Evolutionary conservation across 2,888 invertebrate species (phyloP).

Genomic region (Timandra comae): DNA sequence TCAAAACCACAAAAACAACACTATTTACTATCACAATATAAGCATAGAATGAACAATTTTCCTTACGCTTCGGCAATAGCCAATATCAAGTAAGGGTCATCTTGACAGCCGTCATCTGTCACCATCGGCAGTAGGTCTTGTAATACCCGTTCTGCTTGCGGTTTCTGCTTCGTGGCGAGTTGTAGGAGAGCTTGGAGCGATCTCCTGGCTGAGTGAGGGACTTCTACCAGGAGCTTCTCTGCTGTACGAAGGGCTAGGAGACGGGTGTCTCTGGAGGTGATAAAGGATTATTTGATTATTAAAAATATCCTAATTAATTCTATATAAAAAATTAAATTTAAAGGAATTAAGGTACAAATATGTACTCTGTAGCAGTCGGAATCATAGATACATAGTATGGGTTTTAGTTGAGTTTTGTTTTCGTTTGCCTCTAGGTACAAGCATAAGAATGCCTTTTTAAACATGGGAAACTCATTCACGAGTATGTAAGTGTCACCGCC

Average conservation of each 20-base stretch:
- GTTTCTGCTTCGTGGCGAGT: constrained; percentile 89
- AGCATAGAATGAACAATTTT: too few relatives aligned
- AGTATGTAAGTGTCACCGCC: too few relatives aligned
- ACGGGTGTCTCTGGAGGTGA: constrained; percentile 83
- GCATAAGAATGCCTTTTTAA: too few relatives aligned
- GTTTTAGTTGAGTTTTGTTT: too few relatives aligned
- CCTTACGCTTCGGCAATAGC: constrained; percentile 89
- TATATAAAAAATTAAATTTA: constrained; percentile 6
- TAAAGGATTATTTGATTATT: too few relatives aligned
- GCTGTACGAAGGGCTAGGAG: constrained; percentile 89
- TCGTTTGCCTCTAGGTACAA: too few relatives aligned
- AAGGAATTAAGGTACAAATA: neutral
- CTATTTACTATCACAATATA: too few relatives aligned
- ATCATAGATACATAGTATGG: too few relatives aligned
- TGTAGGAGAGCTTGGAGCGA: constrained; percentile 88
- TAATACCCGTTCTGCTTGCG: constrained; percentile 88
- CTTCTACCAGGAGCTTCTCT: constrained; percentile 82
- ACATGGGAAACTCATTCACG: too few relatives aligned
- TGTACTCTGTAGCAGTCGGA: too few relatives aligned
- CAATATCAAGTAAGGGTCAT: constrained; percentile 90
- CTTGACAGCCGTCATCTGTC: constrained; percentile 82
- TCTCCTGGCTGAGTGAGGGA: constrained; percentile 81
- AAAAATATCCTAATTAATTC: too few relatives aligned
- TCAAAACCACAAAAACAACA: too few relatives aligned
- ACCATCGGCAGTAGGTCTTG: constrained; percentile 82